Conservation (phyloP, 2,113 vertebrate genomes). For the Tachycineta bicolor region DNA sequence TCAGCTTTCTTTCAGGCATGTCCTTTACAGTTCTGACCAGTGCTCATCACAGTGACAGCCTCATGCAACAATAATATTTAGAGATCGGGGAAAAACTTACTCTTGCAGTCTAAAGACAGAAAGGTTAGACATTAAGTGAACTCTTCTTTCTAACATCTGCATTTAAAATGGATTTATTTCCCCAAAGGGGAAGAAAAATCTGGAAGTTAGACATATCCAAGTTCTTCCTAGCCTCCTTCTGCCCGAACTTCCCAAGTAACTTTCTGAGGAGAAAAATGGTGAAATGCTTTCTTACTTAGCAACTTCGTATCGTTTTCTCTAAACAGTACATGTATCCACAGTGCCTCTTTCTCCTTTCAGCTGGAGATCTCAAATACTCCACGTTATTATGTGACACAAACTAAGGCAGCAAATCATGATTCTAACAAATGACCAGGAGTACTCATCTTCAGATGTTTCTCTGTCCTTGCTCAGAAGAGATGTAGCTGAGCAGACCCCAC, state of each 20-base stretch:
- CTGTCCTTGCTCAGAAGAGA: background rate
- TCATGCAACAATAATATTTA: background rate
- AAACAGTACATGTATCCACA: background rate
- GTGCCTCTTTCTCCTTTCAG: background rate
- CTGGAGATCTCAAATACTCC: background rate
- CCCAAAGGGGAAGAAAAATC: background rate
- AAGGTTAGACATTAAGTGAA: background rate
- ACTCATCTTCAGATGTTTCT: background rate
- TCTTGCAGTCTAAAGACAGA: background rate
- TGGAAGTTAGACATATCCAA: background rate
- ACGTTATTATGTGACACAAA: background rate
- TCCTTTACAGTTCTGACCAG: background rate
- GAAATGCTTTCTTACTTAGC: background rate
- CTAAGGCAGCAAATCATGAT: background rate
- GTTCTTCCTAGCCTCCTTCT: background rate
- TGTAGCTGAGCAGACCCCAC: background rate
- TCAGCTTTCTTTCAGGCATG: background rate
- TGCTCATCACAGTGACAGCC: background rate
- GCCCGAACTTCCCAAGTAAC: background rate
- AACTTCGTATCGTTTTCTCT: background rate
- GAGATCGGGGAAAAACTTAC: background rate
- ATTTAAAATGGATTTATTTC: background rate
- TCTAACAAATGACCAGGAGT: background rate
- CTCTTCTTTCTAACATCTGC: background rate
- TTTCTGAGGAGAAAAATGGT: background rate